Base-by-base conservation (phyloP, 2,888 invertebrate genomes). In the Polymixis lichenea region DNA sequence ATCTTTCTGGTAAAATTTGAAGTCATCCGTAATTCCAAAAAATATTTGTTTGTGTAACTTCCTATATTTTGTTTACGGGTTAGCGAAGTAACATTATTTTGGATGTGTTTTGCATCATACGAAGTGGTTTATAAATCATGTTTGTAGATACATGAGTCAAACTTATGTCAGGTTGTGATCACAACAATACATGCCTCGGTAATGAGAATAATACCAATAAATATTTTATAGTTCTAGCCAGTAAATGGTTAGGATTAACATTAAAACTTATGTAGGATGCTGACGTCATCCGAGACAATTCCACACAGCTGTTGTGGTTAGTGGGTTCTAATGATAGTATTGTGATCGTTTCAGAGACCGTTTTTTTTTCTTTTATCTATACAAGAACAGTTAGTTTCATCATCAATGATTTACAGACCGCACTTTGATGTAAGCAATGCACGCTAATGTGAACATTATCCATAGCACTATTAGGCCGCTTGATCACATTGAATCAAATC, bases 211-310 rank as follows among this genome's bases (percentile, higher is more conserved):
- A 53, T 22, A 61, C 5, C 38, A 28, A 28, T 38, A 55, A 46
- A 61, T 0, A 49, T 43, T 64, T 72, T 79, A 79, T 77, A 32
- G 60, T 32, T 67, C 22, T n/a, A 53, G 43, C 19, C 7, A 61
- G 3, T 79, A 25, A 56, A 43, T 51, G 38, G 17, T 60, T 51
- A 76, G 19, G 22, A 61, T 53, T n/a, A 46, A 49, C 60, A 38
- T 76, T 28, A 70, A 32, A 70, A 76, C n/a, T 22, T n/a, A 32
- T 53, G 28, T 32, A 43, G 43, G 25, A 32, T 22, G 25, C 68
- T 78, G 60, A 13, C 69, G 25, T 53, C 51, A 69, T 25, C 32
- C 2, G 13, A 60, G 2, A 9, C 8, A 53, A 58, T 67, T 28
- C 19, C n/a, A 32, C 28, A 25, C 49, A 28, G 49, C 38, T 49